Conservation (phyloP, 2,113 vertebrate species). For the Sialia sialis region DNA sequence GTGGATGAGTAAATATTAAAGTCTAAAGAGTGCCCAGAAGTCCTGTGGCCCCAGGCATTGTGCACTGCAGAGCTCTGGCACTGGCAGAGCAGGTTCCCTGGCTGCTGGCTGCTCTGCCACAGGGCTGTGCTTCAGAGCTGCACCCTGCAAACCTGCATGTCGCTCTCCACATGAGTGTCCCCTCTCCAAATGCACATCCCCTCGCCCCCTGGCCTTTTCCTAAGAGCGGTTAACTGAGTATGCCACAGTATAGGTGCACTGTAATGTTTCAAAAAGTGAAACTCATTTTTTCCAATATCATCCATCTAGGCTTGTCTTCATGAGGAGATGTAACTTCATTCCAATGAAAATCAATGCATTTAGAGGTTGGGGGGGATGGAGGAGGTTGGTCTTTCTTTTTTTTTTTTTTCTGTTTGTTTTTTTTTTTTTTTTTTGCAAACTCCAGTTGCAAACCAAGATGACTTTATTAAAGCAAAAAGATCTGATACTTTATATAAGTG, state of each 20-base stretch:
- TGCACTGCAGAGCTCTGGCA: not conserved
- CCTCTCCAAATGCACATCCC: rapidly evolving
- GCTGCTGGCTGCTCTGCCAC: not conserved
- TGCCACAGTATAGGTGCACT: not conserved
- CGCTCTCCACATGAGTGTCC: not conserved
- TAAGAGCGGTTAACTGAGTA: not conserved
- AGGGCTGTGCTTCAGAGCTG: not conserved
- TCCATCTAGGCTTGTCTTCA: not conserved
- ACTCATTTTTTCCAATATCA: not conserved
- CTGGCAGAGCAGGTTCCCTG: not conserved
- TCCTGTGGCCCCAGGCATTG: not conserved
- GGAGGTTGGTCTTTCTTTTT: not conserved
- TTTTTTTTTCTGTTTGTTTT: not conserved
- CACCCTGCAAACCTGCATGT: not conserved
- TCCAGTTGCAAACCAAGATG: not conserved
- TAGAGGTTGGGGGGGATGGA: not conserved
- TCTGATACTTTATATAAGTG: not conserved
- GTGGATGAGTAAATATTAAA: not conserved
- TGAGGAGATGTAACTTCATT: not conserved
- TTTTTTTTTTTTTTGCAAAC: not conserved
- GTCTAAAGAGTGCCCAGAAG: not conserved
- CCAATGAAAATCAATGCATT: not conserved
- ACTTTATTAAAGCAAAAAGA: not conserved
- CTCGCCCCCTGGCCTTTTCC: rapidly evolving
- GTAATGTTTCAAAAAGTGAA: not conserved